Base-by-base conservation (phyloP, 2,888 invertebrate genomes). In the Hermaeophaga mercurialis region DNA sequence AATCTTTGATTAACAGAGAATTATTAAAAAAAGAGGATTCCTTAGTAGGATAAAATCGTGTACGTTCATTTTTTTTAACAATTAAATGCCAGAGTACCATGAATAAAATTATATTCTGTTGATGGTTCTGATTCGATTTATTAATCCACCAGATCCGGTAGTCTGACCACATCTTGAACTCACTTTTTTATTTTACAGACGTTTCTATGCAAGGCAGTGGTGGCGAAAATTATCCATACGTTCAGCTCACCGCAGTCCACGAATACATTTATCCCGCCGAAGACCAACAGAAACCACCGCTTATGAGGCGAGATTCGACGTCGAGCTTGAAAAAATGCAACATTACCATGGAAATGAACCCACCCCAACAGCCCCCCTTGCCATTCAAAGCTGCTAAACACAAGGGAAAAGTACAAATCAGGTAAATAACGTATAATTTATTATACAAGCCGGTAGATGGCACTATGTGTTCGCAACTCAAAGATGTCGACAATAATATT, bases 211-310 rank as follows among this genome's bases (percentile, higher is more conserved):
- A 50, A 47, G 48, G 52, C 7, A 34, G 34, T 14, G 59, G 52
- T 24, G 82, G 84, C 15, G 89, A 90, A 66, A 85, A 86, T 65
- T 91, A 90, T 77, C 88, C 91, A 19, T 93, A 94, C 75, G 93
- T 94, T 58, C 90, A 92, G 73, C 81, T 94, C 65, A 87, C 88
- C 39, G 85, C 89, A 61, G 86, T 85, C 15, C 93, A 93, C 76
- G 94, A 95, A 67, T 95, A 94, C 79, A 88, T 90, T 67, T 94
- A 95, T 78, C 93, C 94, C 0, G 82, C 85, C 61, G 84, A 89
- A 61, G 82, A 84, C 7, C 63, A 67, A 57, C 59, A 56, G 38
- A 65, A 66, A 26, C 64, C 74, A 34, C 73, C 75, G 24, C 72
- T 77, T 54, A 46, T 69, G 18, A 76, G 80, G 12, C 77, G 80